Conservation (phyloP, 2,797 vertebrate species). For the Helicolenus hilgendorfi region DNA sequence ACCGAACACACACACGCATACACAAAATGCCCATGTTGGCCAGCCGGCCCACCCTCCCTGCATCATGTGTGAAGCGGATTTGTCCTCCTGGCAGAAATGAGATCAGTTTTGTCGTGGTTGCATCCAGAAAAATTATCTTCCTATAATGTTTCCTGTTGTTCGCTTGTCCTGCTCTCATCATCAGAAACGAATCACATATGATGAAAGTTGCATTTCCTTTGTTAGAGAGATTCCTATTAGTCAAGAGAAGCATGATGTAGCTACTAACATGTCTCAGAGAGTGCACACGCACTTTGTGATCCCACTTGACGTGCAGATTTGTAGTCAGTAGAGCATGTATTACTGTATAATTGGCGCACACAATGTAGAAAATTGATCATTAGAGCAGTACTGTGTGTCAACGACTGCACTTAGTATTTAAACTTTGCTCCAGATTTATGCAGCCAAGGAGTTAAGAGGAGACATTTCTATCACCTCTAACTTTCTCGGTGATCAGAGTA, state of each 20-base stretch:
- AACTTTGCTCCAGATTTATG: neutral
- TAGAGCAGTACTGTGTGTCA: neutral
- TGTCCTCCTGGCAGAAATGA: slow-evolving; percentile 5
- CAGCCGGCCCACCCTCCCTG: neutral
- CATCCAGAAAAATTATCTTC: neutral
- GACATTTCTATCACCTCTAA: neutral
- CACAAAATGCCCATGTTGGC: neutral
- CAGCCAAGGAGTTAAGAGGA: neutral
- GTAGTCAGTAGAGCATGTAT: neutral
- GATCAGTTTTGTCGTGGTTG: neutral
- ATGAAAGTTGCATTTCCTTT: neutral
- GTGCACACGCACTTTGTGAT: neutral
- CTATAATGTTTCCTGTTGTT: neutral
- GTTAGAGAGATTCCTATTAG: neutral
- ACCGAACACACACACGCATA: neutral
- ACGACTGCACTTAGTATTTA: neutral
- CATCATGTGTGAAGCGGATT: slow-evolving; percentile 35
- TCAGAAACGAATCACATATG: neutral
- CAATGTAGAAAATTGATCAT: neutral
- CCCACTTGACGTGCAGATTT: neutral
- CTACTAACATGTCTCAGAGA: neutral
- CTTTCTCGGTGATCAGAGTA: neutral
- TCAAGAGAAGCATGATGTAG: neutral
- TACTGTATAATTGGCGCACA: neutral
- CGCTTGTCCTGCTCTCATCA: neutral